Conservation (phyloP, 2,113 vertebrate genomes). For the Chiloscyllium plagiosum region DNA sequence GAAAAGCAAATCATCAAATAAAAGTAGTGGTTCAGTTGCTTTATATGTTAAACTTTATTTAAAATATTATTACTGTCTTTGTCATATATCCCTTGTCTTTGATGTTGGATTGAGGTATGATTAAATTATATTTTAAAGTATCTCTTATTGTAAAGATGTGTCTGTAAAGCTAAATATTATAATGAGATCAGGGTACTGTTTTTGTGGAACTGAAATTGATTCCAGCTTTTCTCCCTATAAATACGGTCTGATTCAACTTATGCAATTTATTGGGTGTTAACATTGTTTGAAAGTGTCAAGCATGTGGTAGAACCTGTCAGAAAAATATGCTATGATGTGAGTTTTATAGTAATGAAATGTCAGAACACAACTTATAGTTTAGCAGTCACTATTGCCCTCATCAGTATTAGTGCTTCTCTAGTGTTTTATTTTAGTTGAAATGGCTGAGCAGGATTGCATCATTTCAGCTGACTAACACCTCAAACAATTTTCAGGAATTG, state of each 20-base stretch:
- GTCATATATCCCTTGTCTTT: not conserved
- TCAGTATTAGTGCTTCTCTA: not conserved
- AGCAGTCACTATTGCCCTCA: not conserved
- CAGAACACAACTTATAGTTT: not conserved
- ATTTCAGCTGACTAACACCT: not conserved
- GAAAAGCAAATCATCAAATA: not conserved
- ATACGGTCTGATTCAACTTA: not conserved
- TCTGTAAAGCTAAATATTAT: not conserved
- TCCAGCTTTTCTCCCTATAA: not conserved
- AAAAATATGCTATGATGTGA: not conserved
- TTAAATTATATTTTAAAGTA: not conserved
- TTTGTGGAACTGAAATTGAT: not conserved
- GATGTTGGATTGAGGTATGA: not conserved
- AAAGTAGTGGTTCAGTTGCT: not conserved
- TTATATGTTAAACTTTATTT: not conserved
- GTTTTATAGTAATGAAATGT: not conserved
- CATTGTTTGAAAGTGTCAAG: not conserved
- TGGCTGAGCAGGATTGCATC: not conserved
- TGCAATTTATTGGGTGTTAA: not conserved
- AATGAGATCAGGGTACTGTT: not conserved
- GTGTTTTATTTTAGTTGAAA: not conserved
- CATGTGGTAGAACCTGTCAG: not conserved
- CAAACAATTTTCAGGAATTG: not conserved
- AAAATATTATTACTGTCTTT: not conserved
- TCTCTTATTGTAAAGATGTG: not conserved